Evolutionary conservation across 2,797 vertebrate genomes (phyloP).

Genomic region (Naso thynnoides): DNA sequence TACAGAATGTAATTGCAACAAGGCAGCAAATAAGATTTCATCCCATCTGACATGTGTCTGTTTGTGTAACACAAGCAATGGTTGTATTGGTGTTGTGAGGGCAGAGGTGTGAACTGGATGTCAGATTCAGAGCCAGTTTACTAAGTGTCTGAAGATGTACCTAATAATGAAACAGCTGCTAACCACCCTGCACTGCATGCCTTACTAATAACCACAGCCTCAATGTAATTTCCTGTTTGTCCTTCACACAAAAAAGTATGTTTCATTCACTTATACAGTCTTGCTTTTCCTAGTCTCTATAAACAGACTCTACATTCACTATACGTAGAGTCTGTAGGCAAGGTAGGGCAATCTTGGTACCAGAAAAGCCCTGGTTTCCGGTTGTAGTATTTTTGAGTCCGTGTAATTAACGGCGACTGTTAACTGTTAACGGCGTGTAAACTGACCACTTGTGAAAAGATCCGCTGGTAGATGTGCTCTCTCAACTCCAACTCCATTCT

Average conservation of each 20-base stretch:
- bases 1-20: conserved; percentile 50
- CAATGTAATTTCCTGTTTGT: background rate
- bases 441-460: too few relatives aligned
- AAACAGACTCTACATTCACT: too few relatives aligned
- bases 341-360: too few relatives aligned
- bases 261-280: conserved; percentile 4
- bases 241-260: background rate
- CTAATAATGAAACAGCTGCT: conserved; percentile 29
- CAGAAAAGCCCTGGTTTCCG: too few relatives aligned
- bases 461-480: too few relatives aligned
- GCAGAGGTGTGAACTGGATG: conserved; percentile 1
- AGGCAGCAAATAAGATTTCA: conserved; percentile 46
- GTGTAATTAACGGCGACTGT: too few relatives aligned
- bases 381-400: too few relatives aligned
- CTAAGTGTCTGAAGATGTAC: conserved; percentile 18
- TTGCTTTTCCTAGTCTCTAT: too few relatives aligned
- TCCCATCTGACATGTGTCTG: conserved; percentile 57
- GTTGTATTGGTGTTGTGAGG: conserved; percentile 25
- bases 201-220: conserved; percentile 17
- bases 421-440: too few relatives aligned
- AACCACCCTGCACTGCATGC: conserved; percentile 1
- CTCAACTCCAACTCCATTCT: too few relatives aligned
- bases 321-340: too few relatives aligned
- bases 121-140: conserved; percentile 10
- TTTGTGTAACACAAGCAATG: conserved; percentile 43